Percentiles rank a stretch among this genome's conserved stretches.
Evolutionary conservation across 2,888 invertebrate genomes (phyloP).

Genomic region (Pherbina coryleti): DNA sequence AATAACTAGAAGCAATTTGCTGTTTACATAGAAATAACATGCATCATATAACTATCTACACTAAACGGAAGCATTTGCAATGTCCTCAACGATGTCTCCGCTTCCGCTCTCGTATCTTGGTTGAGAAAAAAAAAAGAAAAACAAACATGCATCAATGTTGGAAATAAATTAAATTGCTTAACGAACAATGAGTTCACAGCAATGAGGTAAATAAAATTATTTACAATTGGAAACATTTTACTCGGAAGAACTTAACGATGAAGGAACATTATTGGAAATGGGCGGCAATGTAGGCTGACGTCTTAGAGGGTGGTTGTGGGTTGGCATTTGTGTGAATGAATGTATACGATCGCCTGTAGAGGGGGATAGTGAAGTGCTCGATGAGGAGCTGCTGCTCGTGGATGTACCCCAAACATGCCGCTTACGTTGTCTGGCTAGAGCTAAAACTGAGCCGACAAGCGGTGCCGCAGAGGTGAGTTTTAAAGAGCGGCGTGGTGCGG

Average conservation of each 20-base stretch:
- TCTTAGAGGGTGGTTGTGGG: neutral
- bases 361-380: neutral
- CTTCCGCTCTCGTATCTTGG: neutral
- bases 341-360: neutral
- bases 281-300: neutral
- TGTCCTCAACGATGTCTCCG: neutral
- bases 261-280: neutral
- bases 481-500: neutral
- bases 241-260: neutral
- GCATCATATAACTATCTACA: neutral
- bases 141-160: neutral
- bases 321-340: neutral
- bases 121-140: neutral
- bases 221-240: neutral
- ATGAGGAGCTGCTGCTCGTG: neutral
- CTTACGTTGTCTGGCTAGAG: slow-evolving; percentile 51
- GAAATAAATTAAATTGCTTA: slow-evolving; percentile 9
- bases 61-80: neutral
- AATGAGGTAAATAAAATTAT: neutral
- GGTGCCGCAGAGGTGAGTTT: slow-evolving; percentile 38
- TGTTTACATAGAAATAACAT: neutral
- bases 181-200: neutral
- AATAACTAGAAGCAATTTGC: slow-evolving; percentile 5
- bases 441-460: slow-evolving; percentile 60
- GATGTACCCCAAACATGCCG: slow-evolving; percentile 4